These are phyloP conservation scores for Heliconius ismenius DNA, from an alignment of 2,888 invertebrate genomes.

Conservation along the genomic window DNA sequence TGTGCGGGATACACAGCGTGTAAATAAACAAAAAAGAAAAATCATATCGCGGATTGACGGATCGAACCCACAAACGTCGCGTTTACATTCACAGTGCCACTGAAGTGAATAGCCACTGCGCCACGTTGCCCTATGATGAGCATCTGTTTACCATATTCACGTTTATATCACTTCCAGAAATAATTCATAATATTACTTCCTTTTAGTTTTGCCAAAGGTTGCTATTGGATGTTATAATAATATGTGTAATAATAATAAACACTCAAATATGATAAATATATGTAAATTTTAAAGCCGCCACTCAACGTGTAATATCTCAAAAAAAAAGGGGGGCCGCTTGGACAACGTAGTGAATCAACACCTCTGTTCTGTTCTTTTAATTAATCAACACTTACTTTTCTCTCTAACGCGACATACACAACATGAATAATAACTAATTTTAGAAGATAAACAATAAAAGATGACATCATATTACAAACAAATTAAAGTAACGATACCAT, in stretches of 20 bases:
- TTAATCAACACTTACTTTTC: not conserved
- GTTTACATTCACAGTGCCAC: not conserved
- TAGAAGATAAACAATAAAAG: not conserved
- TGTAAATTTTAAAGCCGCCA: too few species aligned
- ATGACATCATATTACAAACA: not conserved
- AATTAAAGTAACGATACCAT: not conserved
- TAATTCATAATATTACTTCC: not conserved
- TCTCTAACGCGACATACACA: not conserved
- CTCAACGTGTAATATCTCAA: too few species aligned
- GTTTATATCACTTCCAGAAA: not conserved
- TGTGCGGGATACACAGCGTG: too few species aligned
- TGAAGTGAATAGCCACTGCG: not conserved
- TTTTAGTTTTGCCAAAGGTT: constrained; percentile 15
- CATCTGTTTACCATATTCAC: not conserved
- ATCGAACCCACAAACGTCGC: not conserved
- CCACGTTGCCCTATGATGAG: not conserved
- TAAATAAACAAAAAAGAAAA: too few species aligned
- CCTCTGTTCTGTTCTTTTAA: too few species aligned
- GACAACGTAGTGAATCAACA: too few species aligned
- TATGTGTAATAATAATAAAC: too few species aligned
- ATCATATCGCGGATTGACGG: not conserved
- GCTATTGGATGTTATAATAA: not conserved
- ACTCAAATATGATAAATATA: too few species aligned
- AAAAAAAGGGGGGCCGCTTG: too few species aligned
- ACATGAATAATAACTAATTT: too few species aligned